phyloP scores from a whole-genome alignment of 1,140 invertebrate species.

The Calliphora vicina region DNA sequence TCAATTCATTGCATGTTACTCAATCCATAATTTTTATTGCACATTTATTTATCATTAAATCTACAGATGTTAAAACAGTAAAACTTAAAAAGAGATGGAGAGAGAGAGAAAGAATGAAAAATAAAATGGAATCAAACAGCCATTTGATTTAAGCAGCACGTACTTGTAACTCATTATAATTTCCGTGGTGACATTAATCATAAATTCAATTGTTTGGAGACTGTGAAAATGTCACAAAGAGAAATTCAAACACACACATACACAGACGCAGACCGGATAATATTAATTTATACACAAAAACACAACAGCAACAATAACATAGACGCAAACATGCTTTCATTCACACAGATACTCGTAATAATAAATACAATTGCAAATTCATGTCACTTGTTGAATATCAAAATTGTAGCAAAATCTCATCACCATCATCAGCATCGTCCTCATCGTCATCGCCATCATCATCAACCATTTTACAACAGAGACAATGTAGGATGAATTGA shows the following conservation, averaged over 20 bases:
- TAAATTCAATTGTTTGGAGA: conserved; percentile 29
- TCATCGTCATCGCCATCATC: no score
- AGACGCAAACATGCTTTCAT: no score
- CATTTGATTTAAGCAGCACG: conserved; percentile 11
- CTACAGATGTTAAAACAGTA: no score
- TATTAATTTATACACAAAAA: no score
- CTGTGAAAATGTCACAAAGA: not conserved
- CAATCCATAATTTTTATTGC: no score
- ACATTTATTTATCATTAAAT: no score
- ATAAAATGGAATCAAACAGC: not conserved
- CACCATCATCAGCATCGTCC: not conserved
- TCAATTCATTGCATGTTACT: no score
- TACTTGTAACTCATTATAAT: conserved; percentile 24
- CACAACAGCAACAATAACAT: no score
- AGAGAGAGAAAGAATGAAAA: not conserved
- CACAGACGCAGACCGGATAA: not conserved
- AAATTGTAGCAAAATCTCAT: no score
- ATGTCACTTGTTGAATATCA: not conserved
- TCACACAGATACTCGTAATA: not conserved
- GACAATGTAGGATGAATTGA: no score
- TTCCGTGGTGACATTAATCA: conserved; percentile 25
- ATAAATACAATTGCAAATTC: not conserved
- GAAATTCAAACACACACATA: not conserved
- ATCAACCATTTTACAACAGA: no score
- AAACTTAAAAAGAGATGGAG: no score